Base-by-base conservation (phyloP, 2,113 vertebrate species). In the Alethe diademata region DNA sequence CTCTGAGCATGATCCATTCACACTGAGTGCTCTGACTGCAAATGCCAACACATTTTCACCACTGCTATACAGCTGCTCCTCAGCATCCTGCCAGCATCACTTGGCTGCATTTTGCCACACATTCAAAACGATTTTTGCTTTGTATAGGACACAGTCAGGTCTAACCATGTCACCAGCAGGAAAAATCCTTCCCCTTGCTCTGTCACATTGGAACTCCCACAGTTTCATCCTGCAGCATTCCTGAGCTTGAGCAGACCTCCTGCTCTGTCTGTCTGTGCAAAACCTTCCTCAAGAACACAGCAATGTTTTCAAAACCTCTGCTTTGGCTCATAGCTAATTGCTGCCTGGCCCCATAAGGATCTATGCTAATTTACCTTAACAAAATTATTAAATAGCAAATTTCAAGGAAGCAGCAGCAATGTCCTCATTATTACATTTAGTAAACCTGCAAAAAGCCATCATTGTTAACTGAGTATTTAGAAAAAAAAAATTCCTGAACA, bases 341-440 rank as follows among this genome's bases (percentile, higher is more conserved):
- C 60, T 92, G 81, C 65, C 76, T 94, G 91, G 35, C 76, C 88
- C 91, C 62, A 75, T 51, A 88, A 88, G 92, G 90, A 93, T 76
- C 88, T 54, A 25, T 56, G 67, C 78, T 90, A 86, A 97, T 96
- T 94, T 92, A 92, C 42, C 74, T 93, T 94, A 96, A 97, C 87
- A 83, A 93, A 96, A 89, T 78, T 85, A 97, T 91, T 89, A 96
- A 91, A 93, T 5, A 94, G 94, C 64, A 95, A 93, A 93, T 96
- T 94, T 95, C 73, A 86, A 78, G 75, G 92, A 90, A 95, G 83
- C 88, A 91, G 86, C 71, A 54, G 71, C 54, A 67, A n/a, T 28
- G 60, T 54, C 48, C 43, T 67, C 58, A 54, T 96, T 93, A 96
- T 94, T 94, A 94, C 81, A 92, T 95, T 91, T 88, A 92, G 58